Base-by-base conservation (phyloP, 2,113 vertebrate genomes). In the Fukomys damarensis region DNA sequence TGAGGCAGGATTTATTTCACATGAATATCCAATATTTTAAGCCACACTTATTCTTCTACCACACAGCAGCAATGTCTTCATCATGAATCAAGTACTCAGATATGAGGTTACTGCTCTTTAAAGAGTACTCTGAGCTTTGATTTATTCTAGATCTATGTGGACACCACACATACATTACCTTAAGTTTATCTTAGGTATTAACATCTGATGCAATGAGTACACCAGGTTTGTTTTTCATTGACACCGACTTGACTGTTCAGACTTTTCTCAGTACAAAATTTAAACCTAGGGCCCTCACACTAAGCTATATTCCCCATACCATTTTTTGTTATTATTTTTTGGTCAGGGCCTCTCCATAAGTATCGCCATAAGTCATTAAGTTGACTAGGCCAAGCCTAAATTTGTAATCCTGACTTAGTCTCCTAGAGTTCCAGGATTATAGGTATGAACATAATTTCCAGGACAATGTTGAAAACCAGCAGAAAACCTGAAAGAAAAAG, bases 21-120 rank as follows among this genome's bases (percentile, higher is more conserved):
- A 87, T 19, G 11, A 81, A 58, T 81, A 58, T 79, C 14, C 35
- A 94, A 35, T 46, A 94, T 94, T 95, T 96, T 92, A 13, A 74
- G 68, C 32, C 74, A 91, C 16, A 93, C 7, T 90, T 80, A 56
- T 35, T 72, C 43, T 84, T 35, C 16, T 7, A 5, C 61, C 22
- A 83, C 28, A 77, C 2, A 61, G 0, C 26, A 63, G 6, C 38
- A 6, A 16, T 80, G 43, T 1, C 5, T 79, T 76, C 52, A 20
- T 61, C 10, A 68, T 59, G 16, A 83, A 24, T 68, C 17, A 74
- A 77, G 16, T 38, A 19, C 19, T 14, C 11, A 59, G 30, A 35
- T 63, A 46, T 6, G 0, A 72, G 3, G 11, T 24, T 11, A 5
- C 17, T 17, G 58, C 7, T 59, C 63, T 35, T 12, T 52, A 54